Percentiles rank a stretch among this genome's conserved stretches.
These are phyloP conservation scores for Platerodrilus igneus DNA, from an alignment of 2,888 invertebrate genomes.

Conservation along the genomic window DNA sequence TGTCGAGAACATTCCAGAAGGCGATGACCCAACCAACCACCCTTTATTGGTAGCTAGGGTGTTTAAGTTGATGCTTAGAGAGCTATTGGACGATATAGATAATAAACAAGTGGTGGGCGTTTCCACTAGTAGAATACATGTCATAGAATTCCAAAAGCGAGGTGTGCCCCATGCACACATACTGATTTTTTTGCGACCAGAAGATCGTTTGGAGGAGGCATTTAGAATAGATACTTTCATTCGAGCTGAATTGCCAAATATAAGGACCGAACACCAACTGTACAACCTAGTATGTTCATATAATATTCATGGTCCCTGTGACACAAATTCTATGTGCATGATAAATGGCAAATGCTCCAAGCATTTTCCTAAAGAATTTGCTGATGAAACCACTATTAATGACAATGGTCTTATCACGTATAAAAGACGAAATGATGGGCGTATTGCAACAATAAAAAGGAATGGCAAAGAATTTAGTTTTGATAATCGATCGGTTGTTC, in stretches of 20 bases:
- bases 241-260: conserved; percentile 37
- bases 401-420: too few relatives aligned
- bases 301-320: conserved; percentile 22
- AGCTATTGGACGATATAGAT: conserved; percentile 13
- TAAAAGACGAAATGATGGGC: conserved; percentile 27
- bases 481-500: too few relatives aligned
- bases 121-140: conserved; percentile 14
- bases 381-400: conserved; percentile 5
- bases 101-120: conserved; percentile 13
- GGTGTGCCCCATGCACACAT: conserved; percentile 16
- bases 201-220: not conserved
- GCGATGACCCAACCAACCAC: conserved; percentile 34
- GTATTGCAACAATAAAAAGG: conserved; percentile 16
- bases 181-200: not conserved
- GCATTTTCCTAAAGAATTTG: conserved; percentile 34
- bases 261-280: conserved; percentile 28
- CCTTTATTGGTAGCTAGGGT: conserved; percentile 37
- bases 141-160: conserved; percentile 27
- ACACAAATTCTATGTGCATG: conserved; percentile 17
- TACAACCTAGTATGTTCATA: conserved; percentile 33
- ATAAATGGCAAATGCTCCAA: conserved; percentile 32
- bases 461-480: conserved; percentile 12
- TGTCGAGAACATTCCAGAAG: conserved; percentile 31
- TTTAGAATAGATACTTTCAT: conserved; percentile 7
- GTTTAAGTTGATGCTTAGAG: conserved; percentile 21